Percentiles rank a stretch among this genome's conserved stretches.
Evolutionary conservation across 2,888 invertebrate genomes (phyloP).

Genomic region (Hemistola chrysoprasaria): DNA sequence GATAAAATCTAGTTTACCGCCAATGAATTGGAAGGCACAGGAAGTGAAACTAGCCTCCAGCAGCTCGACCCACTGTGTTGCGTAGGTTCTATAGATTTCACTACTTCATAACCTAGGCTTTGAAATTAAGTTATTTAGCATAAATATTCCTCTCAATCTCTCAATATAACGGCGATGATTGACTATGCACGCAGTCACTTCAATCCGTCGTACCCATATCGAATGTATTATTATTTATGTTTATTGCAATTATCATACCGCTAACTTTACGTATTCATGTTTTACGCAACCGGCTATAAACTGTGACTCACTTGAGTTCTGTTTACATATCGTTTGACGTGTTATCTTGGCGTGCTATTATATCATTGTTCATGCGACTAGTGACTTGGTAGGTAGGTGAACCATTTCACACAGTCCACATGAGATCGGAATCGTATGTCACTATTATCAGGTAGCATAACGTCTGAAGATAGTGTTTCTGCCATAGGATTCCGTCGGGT

Average conservation of each 20-base stretch:
- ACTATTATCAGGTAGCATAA: constrained; percentile 14
- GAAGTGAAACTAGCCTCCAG: constrained; percentile 53
- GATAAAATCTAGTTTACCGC: constrained; percentile 24
- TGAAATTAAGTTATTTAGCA: constrained; percentile 20
- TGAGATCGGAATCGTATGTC: constrained; percentile 18
- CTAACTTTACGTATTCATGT: constrained; percentile 27
- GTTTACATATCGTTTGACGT: constrained; percentile 28
- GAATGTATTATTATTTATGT: constrained; percentile 21
- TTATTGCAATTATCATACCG: constrained; percentile 31
- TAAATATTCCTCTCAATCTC: constrained; percentile 2
- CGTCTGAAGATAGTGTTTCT: constrained; percentile 3
- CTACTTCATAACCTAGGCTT: constrained; percentile 36
- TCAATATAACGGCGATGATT: not conserved
- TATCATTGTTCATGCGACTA: constrained; percentile 22
- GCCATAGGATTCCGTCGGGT: constrained; percentile 9
- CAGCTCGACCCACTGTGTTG: constrained; percentile 29
- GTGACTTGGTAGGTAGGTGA: constrained; percentile 7
- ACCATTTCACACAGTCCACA: constrained; percentile 15
- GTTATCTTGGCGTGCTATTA: constrained; percentile 29
- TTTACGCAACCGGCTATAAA: constrained; percentile 32
- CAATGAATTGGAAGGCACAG: constrained; percentile 46
- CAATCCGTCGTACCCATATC: not conserved
- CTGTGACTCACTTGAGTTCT: constrained; percentile 33
- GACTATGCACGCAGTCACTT: not conserved
- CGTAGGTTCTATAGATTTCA: constrained; percentile 32